Base-by-base conservation (phyloP, 2,888 invertebrate species). In the Entomobrya proxima region DNA sequence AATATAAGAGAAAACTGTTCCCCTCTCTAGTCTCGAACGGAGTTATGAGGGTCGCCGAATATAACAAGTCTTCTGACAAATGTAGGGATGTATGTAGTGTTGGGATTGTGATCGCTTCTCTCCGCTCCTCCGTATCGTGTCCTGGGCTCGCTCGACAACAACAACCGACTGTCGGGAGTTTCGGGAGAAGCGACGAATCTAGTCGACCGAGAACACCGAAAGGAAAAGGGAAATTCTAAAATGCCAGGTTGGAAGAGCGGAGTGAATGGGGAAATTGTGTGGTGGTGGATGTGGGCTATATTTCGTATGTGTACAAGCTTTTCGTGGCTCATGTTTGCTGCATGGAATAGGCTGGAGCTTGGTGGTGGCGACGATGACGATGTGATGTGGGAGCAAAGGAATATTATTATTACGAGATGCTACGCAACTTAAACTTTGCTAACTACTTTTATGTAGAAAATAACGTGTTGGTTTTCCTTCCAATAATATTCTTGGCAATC, bases 161-260 rank as follows among this genome's bases (percentile, higher is more conserved):
- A 85, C 72, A 74, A 85, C 79, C 79, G 85, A 85, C 85, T 85
- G 85, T 85, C 85, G 85, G 80, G 85, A 78, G 79, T 85, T 85
- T 79, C 79, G 85, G 85, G 61, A 85, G 37, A 64, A 85, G 55
- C 85, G 85, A 85, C 85, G 85, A 85, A 79, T 85, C 72, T 79
- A 79, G 85, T 85, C 85, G 85, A 85, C 85, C 52, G 79, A 75
- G 21, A 64, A 40, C 27, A 61, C 85, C 72, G 79, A 84, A 37
- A 67, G 21, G 47, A 35, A 32, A 50, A 27, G 58, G 64, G 18
- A 18, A 64, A 35, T 5, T 18, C 32, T 6, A 79, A 50, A 50
- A 72, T 72, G 50, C 50, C 47, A 47, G 47, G 72, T 9, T 30
- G n/a, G 50, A 30, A 47, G 11, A 32, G 18, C 3, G 47, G 21